phyloP scores from a whole-genome alignment of 2,113 vertebrate genomes.

The Hoplias malabaricus region DNA sequence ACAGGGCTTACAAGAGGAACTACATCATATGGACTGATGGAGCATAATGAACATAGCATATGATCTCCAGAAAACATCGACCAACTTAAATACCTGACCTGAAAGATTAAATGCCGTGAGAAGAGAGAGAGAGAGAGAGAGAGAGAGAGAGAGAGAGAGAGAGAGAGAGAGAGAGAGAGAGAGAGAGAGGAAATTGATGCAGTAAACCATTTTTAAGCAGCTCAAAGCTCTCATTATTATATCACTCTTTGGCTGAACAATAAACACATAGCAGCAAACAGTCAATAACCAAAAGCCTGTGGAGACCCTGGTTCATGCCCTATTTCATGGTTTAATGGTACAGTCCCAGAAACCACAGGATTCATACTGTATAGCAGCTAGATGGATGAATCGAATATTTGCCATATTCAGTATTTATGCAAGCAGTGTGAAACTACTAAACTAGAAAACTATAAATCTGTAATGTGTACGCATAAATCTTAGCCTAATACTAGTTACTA shows the following conservation, averaged over 20 bases:
- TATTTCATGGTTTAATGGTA: background rate
- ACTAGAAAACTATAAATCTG: too few species aligned
- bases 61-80: too few species aligned
- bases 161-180: background rate
- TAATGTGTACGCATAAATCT: too few species aligned
- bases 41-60: too few species aligned
- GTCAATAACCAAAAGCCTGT: background rate
- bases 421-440: background rate
- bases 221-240: background rate
- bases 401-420: background rate
- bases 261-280: background rate
- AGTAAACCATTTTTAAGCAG: background rate
- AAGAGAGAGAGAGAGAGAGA: too few species aligned
- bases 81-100: too few species aligned
- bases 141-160: background rate
- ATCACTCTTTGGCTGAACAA: background rate
- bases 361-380: background rate
- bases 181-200: background rate
- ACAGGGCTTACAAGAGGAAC: too few species aligned
- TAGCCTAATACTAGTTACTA: too few species aligned
- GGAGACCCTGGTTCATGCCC: background rate
- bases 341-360: too few species aligned
- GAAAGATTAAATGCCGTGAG: too few species aligned
- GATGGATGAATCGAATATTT: background rate
- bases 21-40: too few species aligned